phyloP scores from a whole-genome alignment of 1,140 invertebrate genomes.

The Cotesia vestalis region DNA sequence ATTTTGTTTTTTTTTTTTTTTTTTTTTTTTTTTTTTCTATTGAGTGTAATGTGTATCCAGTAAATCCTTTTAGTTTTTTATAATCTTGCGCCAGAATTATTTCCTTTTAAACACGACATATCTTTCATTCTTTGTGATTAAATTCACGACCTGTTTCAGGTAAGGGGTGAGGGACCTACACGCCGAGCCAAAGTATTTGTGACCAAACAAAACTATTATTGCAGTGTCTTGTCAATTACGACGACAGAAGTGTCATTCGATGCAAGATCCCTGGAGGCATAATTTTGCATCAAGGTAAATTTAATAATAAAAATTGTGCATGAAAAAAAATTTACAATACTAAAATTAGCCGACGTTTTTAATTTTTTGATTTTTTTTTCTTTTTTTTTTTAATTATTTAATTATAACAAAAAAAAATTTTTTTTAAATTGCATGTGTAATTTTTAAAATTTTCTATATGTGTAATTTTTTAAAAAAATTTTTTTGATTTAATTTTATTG shows the following conservation, averaged over 20 bases:
- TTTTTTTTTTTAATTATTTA: too few species aligned
- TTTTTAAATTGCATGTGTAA: too few species aligned
- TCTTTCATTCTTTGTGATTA: slow-evolving; percentile 7
- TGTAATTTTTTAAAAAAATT: background rate
- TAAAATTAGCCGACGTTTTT: too few species aligned
- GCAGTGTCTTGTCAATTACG: slow-evolving; percentile 5
- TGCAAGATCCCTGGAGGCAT: background rate
- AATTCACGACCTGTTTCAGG: too few species aligned
- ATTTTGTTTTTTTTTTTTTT: too few species aligned
- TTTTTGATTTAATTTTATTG: too few species aligned
- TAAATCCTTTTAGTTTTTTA: background rate
- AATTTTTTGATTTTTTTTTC: too few species aligned
- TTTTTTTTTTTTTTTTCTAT: background rate
- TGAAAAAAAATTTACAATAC: background rate
- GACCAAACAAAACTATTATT: slow-evolving; percentile 1
- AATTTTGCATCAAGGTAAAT: slow-evolving; percentile 1
- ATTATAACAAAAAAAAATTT: too few species aligned
- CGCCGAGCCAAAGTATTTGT: too few species aligned
- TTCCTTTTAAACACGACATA: background rate
- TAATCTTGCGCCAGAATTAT: background rate
- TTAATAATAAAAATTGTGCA: background rate
- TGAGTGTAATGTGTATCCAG: background rate
- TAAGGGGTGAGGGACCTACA: too few species aligned
- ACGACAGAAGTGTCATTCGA: slow-evolving; percentile 3
- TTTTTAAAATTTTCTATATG: background rate